A percentile compares a stretch with the other conserved stretches of the same genome.
Evolutionary conservation across 2,888 invertebrate species (phyloP).

Genomic region (Nomada flava): DNA sequence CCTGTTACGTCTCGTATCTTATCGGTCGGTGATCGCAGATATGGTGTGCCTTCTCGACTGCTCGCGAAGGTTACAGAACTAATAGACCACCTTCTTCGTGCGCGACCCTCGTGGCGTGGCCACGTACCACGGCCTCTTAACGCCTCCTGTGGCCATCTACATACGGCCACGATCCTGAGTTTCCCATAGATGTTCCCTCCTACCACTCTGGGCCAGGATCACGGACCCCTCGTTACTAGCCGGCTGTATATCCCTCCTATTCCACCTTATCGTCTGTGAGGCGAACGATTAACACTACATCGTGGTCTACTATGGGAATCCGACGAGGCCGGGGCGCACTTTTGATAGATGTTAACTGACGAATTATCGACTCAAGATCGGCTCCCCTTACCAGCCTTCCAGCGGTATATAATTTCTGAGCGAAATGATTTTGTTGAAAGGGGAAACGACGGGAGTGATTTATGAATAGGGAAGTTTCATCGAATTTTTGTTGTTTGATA

Average conservation of each 20-base stretch:
- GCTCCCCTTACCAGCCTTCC: background rate
- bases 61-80: slow-evolving; percentile 75
- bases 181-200: slow-evolving; percentile 75
- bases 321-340: slow-evolving; percentile 27
- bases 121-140: slow-evolving; percentile 71
- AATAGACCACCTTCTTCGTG: slow-evolving; percentile 81
- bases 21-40: slow-evolving; percentile 80
- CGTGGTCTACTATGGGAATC: slow-evolving; percentile 56
- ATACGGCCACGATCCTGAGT: slow-evolving; percentile 78
- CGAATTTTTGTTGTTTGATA: background rate
- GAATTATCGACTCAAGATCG: slow-evolving; percentile 18
- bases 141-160: slow-evolving; percentile 78
- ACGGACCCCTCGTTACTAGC: slow-evolving; percentile 70
- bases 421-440: background rate
- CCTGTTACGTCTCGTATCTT: slow-evolving; percentile 81
- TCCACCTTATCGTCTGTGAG: slow-evolving; percentile 65
- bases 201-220: slow-evolving; percentile 60
- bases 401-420: background rate
- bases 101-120: slow-evolving; percentile 75
- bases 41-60: slow-evolving; percentile 69
- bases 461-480: background rate
- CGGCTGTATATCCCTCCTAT: slow-evolving; percentile 66
- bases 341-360: slow-evolving; percentile 44
- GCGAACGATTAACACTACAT: slow-evolving; percentile 64
- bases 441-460: background rate